Percentiles rank a stretch among this genome's conserved stretches.
Conservation (phyloP, 2,797 vertebrate species). For the Cirrhinus molitorella region DNA sequence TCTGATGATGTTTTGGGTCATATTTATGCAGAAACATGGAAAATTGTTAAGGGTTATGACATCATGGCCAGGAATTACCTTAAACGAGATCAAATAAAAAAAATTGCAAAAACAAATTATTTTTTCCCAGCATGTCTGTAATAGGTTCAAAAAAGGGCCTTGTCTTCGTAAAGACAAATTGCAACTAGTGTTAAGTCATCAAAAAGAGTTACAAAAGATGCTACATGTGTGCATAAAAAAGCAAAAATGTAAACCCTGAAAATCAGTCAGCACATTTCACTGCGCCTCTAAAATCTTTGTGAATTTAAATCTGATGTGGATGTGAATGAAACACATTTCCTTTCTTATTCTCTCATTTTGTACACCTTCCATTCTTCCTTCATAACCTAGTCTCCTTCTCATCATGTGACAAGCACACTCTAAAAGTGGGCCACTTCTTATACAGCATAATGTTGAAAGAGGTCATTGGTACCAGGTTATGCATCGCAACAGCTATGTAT, state of each 20-base stretch:
- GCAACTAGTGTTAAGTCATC: not conserved
- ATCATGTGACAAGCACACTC: slow-evolving; percentile 11
- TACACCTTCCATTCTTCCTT: not conserved
- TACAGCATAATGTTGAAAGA: slow-evolving; percentile 31
- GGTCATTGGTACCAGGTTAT: slow-evolving; percentile 43
- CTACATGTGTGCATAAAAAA: not conserved
- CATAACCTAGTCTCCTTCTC: not conserved
- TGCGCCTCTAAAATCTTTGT: not conserved
- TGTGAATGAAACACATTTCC: slow-evolving; percentile 21
- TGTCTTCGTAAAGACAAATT: not conserved
- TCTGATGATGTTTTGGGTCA: no score
- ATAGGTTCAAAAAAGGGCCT: not conserved
- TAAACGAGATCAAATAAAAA: no score
- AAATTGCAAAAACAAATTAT: no score
- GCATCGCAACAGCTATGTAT: not conserved
- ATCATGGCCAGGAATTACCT: no score
- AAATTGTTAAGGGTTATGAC: no score
- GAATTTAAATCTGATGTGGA: not conserved
- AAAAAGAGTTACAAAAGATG: not conserved
- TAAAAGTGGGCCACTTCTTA: slow-evolving; percentile 36
- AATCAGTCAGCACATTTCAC: not conserved
- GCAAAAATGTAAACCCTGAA: not conserved
- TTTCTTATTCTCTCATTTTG: slow-evolving; percentile 18
- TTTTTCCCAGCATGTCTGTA: not conserved
- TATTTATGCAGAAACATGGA: no score